Base-by-base conservation (phyloP, 2,888 invertebrate species). In the Epistrophe eligans region DNA sequence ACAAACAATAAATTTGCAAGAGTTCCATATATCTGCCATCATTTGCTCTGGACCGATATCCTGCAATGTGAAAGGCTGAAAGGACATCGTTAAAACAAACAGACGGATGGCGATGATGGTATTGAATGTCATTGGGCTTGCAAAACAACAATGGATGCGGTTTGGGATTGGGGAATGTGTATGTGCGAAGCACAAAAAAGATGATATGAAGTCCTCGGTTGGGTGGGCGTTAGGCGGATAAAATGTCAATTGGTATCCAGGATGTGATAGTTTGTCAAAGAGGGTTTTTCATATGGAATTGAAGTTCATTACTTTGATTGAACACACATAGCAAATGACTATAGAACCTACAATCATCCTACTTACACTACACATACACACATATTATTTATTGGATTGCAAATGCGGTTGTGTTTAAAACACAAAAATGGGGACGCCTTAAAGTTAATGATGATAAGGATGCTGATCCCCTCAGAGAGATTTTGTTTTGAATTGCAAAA, bases 121-220 rank as follows among this genome's bases (percentile, higher is more conserved):
- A 77, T 82, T 66, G 81, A 82, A 82, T 73, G 82, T 40, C 62
- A 62, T 43, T 24, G 77, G 50, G 48, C 48, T 66, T 82, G 85
- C 70, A 85, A 55, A 85, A 85, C 85, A 85, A 74, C 82, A 85
- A 85, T 85, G 57, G 73, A 79, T 85, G 85, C 82, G 85, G 85
- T 85, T 85, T 77, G 73, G 85, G 85, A 82, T 85, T 77, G 73
- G 82, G 66, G 67, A 81, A 77, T 74, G 62, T 80, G 58, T 50
- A 7, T 24, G 10, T 43, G 15, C 64, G 15, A 64, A 45, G 15
- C 28, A 50, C 35, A 15, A 38, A 64, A 64, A 67, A 67, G 19
- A 38, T 35, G 10, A 55, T 10, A 15, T 38, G 70, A 55, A 15
- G 48, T 17, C 19, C 17, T 19, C 11, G 1, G 3, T 24, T 24